Percentiles rank a stretch among this genome's conserved stretches.
Conservation (phyloP, 2,113 vertebrate genomes). For the Camelus dromedarius region DNA sequence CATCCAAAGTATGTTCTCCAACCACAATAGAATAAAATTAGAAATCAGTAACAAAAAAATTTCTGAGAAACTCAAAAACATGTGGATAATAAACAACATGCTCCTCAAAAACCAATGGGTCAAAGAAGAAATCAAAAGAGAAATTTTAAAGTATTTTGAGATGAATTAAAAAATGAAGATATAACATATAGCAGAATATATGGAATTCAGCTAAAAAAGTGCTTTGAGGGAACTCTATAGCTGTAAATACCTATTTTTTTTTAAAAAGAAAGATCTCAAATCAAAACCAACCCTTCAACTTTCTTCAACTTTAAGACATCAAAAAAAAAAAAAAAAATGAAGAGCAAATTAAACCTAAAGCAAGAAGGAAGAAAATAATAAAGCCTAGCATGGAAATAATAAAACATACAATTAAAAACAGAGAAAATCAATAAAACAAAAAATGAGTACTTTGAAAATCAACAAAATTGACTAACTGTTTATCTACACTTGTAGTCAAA, state of each 20-base stretch:
- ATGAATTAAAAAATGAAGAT: conserved; percentile 10
- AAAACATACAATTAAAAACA: not conserved
- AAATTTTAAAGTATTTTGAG: conserved; percentile 24
- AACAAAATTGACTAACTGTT: not conserved
- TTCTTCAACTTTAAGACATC: not conserved
- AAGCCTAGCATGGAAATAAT: not conserved
- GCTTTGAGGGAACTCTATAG: not conserved
- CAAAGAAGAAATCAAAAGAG: not conserved
- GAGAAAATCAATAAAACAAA: not conserved
- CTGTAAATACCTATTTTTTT: not conserved
- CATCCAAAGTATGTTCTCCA: not conserved
- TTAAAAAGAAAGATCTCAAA: not conserved
- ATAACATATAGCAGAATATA: not conserved
- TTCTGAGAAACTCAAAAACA: not conserved
- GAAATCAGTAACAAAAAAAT: not conserved
- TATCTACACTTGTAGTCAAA: not conserved
- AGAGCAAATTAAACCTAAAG: conserved; percentile 11
- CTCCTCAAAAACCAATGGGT: not conserved
- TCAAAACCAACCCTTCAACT: not conserved
- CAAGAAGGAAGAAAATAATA: not conserved
- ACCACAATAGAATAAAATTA: not conserved
- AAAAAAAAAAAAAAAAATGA: too few species aligned
- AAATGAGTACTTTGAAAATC: not conserved
- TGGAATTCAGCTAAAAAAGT: not conserved
- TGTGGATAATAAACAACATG: conserved; percentile 4